phyloP scores from a whole-genome alignment of 2,888 invertebrate species.

The Melieria crassipennis region DNA sequence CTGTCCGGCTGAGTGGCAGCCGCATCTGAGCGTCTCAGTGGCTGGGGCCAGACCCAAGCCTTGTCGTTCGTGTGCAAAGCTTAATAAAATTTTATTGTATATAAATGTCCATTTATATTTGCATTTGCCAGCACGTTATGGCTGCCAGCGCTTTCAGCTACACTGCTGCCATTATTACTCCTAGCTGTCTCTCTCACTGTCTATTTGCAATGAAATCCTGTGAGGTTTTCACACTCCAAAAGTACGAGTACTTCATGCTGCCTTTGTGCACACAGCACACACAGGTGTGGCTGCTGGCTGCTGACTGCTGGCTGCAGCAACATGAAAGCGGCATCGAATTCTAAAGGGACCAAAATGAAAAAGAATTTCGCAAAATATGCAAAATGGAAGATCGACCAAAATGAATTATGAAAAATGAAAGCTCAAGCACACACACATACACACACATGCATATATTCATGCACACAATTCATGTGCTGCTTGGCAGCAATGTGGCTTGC shows the following conservation, averaged over 20 bases:
- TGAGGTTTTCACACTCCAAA: background rate
- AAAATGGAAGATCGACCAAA: background rate
- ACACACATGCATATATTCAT: background rate
- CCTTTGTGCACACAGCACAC: background rate
- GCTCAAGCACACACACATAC: background rate
- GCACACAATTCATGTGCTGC: too few relatives aligned
- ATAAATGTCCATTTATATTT: conserved; percentile 8
- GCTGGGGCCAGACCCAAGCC: too few relatives aligned
- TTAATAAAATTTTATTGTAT: background rate
- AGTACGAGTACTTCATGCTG: background rate
- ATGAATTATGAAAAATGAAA: conserved; percentile 5
- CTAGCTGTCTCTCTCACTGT: background rate
- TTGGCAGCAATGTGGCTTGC: too few relatives aligned
- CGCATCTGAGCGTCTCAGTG: too few relatives aligned
- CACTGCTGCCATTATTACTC: too few relatives aligned
- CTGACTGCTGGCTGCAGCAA: background rate
- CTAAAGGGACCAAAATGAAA: background rate
- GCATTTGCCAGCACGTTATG: background rate
- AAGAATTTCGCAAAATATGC: background rate
- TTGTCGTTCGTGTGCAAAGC: background rate
- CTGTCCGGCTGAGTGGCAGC: too few relatives aligned
- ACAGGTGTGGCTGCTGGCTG: background rate
- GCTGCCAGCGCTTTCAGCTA: background rate
- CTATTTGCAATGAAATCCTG: background rate
- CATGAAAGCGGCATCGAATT: background rate